phyloP scores from a whole-genome alignment of 2,797 vertebrate species.

The Diplodus puntazzo region DNA sequence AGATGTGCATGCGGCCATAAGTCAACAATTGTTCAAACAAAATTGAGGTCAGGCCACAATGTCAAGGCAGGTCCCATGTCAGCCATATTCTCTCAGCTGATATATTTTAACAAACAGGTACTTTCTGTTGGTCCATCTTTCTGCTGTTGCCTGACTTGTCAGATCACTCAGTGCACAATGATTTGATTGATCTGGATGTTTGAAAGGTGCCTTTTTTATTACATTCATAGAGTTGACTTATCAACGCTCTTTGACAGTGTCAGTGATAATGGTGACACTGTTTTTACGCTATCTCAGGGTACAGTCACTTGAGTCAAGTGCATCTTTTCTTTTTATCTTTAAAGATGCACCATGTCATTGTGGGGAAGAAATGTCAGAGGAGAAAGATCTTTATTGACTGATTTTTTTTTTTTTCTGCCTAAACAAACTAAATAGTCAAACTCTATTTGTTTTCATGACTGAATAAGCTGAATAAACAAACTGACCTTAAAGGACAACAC shows the following conservation, averaged over 20 bases:
- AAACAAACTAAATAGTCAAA: too few species aligned
- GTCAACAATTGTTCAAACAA: conserved; percentile 42
- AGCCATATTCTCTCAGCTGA: not conserved
- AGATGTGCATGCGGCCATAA: conserved; percentile 11
- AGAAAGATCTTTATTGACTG: too few species aligned
- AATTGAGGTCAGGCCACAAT: conserved; percentile 34
- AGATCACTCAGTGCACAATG: too few species aligned
- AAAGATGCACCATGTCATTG: not conserved
- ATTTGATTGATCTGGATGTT: not conserved
- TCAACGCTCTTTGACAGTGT: not conserved
- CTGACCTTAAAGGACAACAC: too few species aligned
- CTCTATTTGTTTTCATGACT: too few species aligned
- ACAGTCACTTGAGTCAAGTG: not conserved
- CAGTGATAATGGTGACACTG: not conserved
- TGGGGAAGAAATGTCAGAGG: too few species aligned
- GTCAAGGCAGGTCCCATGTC: not conserved
- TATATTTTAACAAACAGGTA: not conserved
- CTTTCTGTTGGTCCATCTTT: not conserved
- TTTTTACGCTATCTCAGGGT: not conserved
- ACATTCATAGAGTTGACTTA: not conserved
- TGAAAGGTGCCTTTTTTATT: not conserved
- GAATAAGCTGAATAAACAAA: too few species aligned
- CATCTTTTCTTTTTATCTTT: not conserved
- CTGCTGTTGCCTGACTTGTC: not conserved
- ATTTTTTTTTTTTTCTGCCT: too few species aligned